Conservation (phyloP, 2,797 vertebrate species). For the Diglossa cyanea region DNA sequence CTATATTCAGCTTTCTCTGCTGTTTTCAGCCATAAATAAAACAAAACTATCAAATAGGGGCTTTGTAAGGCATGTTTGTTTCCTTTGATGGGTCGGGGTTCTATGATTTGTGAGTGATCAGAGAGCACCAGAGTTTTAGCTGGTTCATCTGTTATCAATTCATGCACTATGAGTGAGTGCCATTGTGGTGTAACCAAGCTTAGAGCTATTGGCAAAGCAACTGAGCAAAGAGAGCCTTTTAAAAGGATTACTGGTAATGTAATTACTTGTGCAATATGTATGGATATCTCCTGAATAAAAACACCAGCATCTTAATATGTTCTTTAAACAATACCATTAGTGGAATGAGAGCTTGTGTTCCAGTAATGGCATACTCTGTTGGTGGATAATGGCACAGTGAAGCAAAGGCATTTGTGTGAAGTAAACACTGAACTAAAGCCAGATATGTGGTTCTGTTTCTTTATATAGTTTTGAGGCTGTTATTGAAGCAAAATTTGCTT, state of each 20-base stretch:
- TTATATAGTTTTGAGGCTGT: background rate
- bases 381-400: background rate
- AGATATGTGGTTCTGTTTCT: background rate
- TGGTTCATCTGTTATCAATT: slow-evolving; percentile 32
- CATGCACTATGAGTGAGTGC: background rate
- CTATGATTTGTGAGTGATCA: background rate
- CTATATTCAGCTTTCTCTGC: background rate
- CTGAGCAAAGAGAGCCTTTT: slow-evolving; percentile 30
- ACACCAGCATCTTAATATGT: background rate
- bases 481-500: background rate
- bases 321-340: background rate
- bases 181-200: slow-evolving; percentile 28
- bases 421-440: background rate
- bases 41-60: background rate
- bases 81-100: background rate
- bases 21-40: slow-evolving; percentile 7
- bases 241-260: slow-evolving; percentile 33
- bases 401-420: background rate
- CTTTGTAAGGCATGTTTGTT: slow-evolving; percentile 5
- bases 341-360: background rate
- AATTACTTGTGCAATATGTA: slow-evolving; percentile 7
- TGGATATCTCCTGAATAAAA: background rate
- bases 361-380: background rate
- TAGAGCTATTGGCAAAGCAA: slow-evolving; percentile 24
- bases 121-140: background rate